Evolutionary conservation across 1,140 invertebrate genomes (phyloP).

Genomic region (Venustaconcha ellipsiformis): DNA sequence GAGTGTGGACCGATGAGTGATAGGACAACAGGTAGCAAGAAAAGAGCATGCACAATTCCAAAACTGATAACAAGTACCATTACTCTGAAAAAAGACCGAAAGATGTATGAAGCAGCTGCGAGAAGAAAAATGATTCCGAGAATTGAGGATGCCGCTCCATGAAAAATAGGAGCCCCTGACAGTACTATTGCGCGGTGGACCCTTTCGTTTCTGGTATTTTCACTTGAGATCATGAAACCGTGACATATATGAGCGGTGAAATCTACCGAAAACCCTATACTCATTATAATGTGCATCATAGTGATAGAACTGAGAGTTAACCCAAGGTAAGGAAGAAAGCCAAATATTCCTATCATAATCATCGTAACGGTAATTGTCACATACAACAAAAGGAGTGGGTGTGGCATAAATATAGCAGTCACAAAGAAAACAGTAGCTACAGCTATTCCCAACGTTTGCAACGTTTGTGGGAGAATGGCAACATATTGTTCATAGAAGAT

Average conservation of each 20-base stretch:
- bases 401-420: conserved; percentile 96
- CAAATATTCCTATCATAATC: conserved; percentile 94
- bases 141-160: conserved; percentile 95
- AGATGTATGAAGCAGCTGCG: conserved; percentile 94
- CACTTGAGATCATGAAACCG: conserved; percentile 88
- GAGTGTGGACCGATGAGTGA: conserved; percentile 71
- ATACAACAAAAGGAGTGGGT: conserved; percentile 92
- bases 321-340: conserved; percentile 96
- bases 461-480: conserved; percentile 89
- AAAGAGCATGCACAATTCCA: conserved; percentile 92
- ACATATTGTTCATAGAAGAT: conserved; percentile 81
- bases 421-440: conserved; percentile 95
- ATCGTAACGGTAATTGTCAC: conserved; percentile 96
- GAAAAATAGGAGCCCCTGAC: conserved; percentile 92
- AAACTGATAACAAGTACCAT: conserved; percentile 96
- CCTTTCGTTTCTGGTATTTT: conserved; percentile 72
- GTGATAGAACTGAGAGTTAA: conserved; percentile 97
- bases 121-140: conserved; percentile 89
- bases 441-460: conserved; percentile 93
- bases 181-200: conserved; percentile 89
- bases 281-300: conserved; percentile 99
- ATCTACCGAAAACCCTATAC: conserved; percentile 97
- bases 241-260: conserved; percentile 98
- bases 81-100: conserved; percentile 98
- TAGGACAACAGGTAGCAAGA: conserved; percentile 91